Base-by-base conservation (phyloP, 2,888 invertebrate genomes). In the Yponomeuta malinellus region DNA sequence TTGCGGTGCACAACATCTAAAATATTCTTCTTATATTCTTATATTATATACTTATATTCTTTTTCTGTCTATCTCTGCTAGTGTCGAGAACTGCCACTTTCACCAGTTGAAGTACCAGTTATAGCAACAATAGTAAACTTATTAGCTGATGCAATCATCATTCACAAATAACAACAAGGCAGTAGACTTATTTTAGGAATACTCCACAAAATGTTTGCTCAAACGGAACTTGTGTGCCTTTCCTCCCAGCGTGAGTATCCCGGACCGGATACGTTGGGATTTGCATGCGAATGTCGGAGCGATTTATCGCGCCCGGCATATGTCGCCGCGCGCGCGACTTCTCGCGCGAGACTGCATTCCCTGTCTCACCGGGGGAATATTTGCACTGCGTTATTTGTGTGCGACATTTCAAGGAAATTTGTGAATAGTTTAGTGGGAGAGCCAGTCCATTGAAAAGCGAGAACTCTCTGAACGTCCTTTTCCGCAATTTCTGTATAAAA, bases 251-350 rank as follows among this genome's bases (percentile, higher is more conserved):
- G 15, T 59, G 1, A 15, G 71, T 43, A 67, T 68, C 48, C 63
- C 63, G 59, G 67, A 63, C 52, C 68, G 37, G 33, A 29, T 71
- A 29, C 10, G 37, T 43, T 69, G 69, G 71, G 71, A 71, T 69
- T 69, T 37, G 63, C 68, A 48, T 65, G 69, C 64, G 65, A 66
- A 71, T 68, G 63, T 68, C 37, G 71, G 59, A 9, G 29, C 48
- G 64, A 68, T 68, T 68, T 68, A 48, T 68, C 37, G 9, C 68
- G 48, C 68, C 48, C 43, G 37, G 68, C 43, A 68, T 68, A 68
- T 48, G 68, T 68, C 48, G 23, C 52, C 52, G 43, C 71, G 68
- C 43, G 67, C 29, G 68, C 48, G 68, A 71, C 68, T n/a, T 23
- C 23, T 66, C 71, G 4, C 43, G 68, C 6, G 15, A 4, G 52